phyloP scores from a whole-genome alignment of 2,797 vertebrate genomes.

The Bufotes viridis region DNA sequence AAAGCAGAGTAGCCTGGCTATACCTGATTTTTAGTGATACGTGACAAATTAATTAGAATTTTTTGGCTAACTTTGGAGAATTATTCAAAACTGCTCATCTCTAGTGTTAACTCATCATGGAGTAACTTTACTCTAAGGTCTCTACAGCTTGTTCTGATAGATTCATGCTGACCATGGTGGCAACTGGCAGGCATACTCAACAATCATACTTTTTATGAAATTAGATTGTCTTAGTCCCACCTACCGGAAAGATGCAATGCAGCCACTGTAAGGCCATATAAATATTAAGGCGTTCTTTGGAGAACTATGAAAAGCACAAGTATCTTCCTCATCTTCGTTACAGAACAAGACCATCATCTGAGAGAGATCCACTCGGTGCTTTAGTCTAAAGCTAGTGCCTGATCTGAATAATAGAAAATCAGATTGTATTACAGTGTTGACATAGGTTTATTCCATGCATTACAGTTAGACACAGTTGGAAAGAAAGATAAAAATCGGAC shows the following conservation, averaged over 20 bases:
- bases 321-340: constrained; percentile 65
- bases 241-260: constrained; percentile 74
- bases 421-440: background rate
- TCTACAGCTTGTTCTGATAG: background rate
- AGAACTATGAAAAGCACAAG: constrained; percentile 61
- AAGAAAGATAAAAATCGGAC: background rate
- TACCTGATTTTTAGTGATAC: too few species aligned
- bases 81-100: too few species aligned
- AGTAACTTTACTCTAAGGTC: background rate
- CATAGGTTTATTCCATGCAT: background rate
- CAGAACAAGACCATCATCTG: constrained; percentile 71
- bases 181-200: background rate
- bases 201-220: background rate
- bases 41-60: too few species aligned
- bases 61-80: too few species aligned
- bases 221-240: constrained; percentile 38
- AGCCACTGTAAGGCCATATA: constrained; percentile 69
- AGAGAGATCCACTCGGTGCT: constrained; percentile 71
- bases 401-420: constrained; percentile 66
- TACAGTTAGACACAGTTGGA: background rate
- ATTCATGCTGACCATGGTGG: background rate
- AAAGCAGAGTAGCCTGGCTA: too few species aligned
- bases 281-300: constrained; percentile 69
- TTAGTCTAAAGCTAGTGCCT: constrained; percentile 72
- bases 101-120: background rate